These are phyloP conservation scores for Chauna torquata DNA, from an alignment of 2,113 vertebrate genomes.

Conservation along the genomic window DNA sequence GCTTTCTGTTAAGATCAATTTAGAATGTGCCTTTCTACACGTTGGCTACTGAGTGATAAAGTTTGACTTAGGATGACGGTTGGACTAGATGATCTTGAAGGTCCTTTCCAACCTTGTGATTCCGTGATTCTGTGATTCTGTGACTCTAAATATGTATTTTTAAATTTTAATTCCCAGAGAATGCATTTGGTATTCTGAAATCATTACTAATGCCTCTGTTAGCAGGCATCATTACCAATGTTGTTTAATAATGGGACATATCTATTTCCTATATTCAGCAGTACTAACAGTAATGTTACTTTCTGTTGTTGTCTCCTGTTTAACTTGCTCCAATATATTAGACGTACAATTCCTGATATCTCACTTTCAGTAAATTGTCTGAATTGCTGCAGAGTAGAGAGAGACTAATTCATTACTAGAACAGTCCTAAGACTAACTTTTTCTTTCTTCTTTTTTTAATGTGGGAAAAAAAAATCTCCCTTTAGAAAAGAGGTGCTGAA, in stretches of 20 bases:
- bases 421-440: not conserved
- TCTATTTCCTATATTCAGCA: not conserved
- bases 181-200: not conserved
- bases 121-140: no score
- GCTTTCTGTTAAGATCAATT: not conserved
- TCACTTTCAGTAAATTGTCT: not conserved
- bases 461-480: not conserved
- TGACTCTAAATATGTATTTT: not conserved
- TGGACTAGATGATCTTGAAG: no score
- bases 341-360: not conserved
- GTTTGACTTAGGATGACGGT: no score
- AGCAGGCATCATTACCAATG: not conserved
- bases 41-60: not conserved
- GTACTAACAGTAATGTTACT: not conserved
- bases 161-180: not conserved
- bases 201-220: not conserved
- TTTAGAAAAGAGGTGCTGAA: not conserved
- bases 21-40: not conserved
- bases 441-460: not conserved
- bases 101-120: no score
- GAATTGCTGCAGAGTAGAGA: not conserved
- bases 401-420: not conserved
- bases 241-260: not conserved
- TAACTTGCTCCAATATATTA: not conserved
- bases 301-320: not conserved